Base-by-base conservation (phyloP, 2,888 invertebrate species). In the Pachliopta kotzebuea region DNA sequence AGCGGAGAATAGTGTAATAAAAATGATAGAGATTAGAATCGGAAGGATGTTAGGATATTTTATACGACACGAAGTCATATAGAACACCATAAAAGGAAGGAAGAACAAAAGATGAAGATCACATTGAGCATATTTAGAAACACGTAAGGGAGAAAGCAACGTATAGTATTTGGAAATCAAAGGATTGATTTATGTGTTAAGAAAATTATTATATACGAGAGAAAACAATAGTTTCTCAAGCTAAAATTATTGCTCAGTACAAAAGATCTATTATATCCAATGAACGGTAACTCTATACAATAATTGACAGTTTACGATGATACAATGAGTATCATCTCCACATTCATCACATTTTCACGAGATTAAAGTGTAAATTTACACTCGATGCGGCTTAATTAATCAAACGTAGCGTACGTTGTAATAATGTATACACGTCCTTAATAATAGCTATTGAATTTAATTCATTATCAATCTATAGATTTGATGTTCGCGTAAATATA, bases 361-460 rank as follows among this genome's bases (percentile, higher is more conserved):
- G n/a, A 45, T 37, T 37, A 37, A 37, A 37, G 14, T 37, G 45
- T 45, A 45, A 45, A 45, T 45, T 45, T 45, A 45, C 18, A 45
- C n/a, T 45, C n/a, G n/a, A 45, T 45, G n/a, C n/a, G 11, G 21
- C 52, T 23, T 52, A 23, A 52, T 23, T 52, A 52, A 23, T 52
- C 52, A 52, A 23, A 21, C 21, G 11, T 9, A 11, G 23, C 52
- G 23, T 45, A 45, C 45, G 45, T 45, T 45, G n/a, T 45, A 23
- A 21, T 52, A 23, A 23, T 23, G 52, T 23, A 49, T n/a, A 57
- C 24, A 56, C 21, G 17, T 9, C 21, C 42, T 57, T 24, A 45
- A 45, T n/a, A 45, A 54, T 20, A 20, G 21, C 26, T 26, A 57
- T 23, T 57, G 57, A 57, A 55, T 60, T 37, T 20, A 60, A 23